Evolutionary conservation across 2,113 vertebrate genomes (phyloP), one percentile per base, ranked within the genome.

Genomic region (Spizaetus ornatus): DNA sequence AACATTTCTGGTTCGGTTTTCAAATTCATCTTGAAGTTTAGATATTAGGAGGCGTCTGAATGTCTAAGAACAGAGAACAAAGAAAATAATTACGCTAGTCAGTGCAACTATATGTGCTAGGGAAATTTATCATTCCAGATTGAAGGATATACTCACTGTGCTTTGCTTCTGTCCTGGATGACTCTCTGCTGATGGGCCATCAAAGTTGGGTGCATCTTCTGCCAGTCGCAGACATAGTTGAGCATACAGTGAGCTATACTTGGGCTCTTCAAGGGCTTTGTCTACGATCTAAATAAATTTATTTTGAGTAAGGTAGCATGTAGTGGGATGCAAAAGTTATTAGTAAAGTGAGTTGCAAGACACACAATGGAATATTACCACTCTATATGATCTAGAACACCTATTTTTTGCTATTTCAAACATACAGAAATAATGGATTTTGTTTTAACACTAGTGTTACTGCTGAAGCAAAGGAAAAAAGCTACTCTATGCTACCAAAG

Each of bases 1-100:
- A 99, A 99, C 99, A 99, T 99, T 99, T 99, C 99, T 99, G 98
- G 99, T 98, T 98, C 99, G 99, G 98, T 99, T 99, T 98, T 99
- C 99, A 99, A 99, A 99, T 99, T 99, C 99, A 99, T 99, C 99
- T 99, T 99, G 99, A 99, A 99, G 99, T 99, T 99, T 99, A 98
- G 99, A 99, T 98, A 99, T 99, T 98, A 99, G 98, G 98, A 99
- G 99, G 99, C 99, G 99, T 98, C 99, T 99, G 99, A 99, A 99
- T 98, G 99, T 99, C 99, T 99, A 71, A 4, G 59, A 93, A 92
- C 47, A 82, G 77, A 85, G 26, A 79, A 91, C 5, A 61, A 79
- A 81, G 5, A 9, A 21, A 55, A 29, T 42, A 70, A 84, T 66
- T 36, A 73, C 76, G 61, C 16, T 82, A 8, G 61, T n/a, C 38